Base-by-base conservation (phyloP, 2,113 vertebrate species). In the Prietella phreatophila region DNA sequence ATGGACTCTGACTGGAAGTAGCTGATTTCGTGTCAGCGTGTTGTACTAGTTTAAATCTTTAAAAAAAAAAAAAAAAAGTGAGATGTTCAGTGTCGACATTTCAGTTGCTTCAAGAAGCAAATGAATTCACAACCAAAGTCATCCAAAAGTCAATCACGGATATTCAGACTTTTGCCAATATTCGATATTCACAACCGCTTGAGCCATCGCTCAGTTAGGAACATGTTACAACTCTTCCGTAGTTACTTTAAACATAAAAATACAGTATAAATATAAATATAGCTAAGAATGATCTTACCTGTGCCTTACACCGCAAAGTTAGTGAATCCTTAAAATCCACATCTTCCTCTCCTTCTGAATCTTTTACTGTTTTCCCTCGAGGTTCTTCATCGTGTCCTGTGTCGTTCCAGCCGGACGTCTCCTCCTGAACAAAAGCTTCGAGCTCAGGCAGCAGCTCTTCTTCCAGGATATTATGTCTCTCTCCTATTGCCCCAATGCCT, bases 371-470 rank as follows among this genome's bases (percentile, higher is more conserved):
- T 27, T 81, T 82, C 27, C 84, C 88, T 50, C 75, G 75, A 63
- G 30, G 25, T 36, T 84, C 89, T 47, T 83, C 89, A 39, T 89
- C 91, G 30, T 92, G 89, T n/a, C 60, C 90, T 53, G 92, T 89
- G 47, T 91, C 89, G 10, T 84, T 71, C 95, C 95, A 96, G 56
- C 86, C 92, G 76, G 93, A 94, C 69, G 90, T 90, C 30, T 94
- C 93, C 50, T 93, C 93, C 55, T 97, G 97, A 92, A 95, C 97
- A 90, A 98, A 96, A 0, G 97, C 97, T 86, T 97, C 97, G 0
- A 99, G 96, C 86, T 98, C 97, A 3, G 97, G 97, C 87, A 99
- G 94, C 4, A 99, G 96, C 83, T 95, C 96, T 90, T 97, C 97
- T 82, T 96, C 98, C 89, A 99, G 94, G 71, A 99, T 97, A 91